Percentiles rank a stretch among this genome's conserved stretches.
Evolutionary conservation across 2,797 vertebrate species (phyloP).

Genomic region (Bryconaethiops microstoma): DNA sequence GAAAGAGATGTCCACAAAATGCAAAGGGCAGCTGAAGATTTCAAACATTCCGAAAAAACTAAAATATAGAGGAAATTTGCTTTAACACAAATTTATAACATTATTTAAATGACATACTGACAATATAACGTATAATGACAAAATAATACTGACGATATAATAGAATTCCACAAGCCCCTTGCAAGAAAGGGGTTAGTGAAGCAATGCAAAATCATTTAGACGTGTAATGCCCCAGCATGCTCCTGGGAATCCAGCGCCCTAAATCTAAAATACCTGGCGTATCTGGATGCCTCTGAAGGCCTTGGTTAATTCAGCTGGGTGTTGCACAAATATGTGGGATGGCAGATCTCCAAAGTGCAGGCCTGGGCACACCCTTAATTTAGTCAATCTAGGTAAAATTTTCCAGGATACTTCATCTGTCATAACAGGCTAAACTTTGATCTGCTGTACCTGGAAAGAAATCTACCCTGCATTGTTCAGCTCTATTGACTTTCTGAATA

Average conservation of each 20-base stretch:
- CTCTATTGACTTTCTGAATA: too few species aligned
- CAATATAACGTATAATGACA: too few species aligned
- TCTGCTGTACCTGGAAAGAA: neutral
- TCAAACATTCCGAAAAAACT: too few species aligned
- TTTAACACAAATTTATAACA: too few species aligned
- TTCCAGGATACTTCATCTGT: constrained; percentile 2
- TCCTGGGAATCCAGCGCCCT: neutral
- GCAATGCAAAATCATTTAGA: neutral
- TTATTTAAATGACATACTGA: too few species aligned
- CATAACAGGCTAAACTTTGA: neutral
- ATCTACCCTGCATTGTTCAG: neutral
- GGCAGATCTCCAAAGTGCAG: neutral
- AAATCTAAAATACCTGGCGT: neutral
- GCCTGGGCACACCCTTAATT: constrained; percentile 1
- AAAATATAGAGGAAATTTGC: too few species aligned
- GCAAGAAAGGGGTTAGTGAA: too few species aligned
- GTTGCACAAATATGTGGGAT: neutral
- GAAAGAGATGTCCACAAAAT: too few species aligned
- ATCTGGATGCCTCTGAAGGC: neutral
- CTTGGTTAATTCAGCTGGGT: neutral
- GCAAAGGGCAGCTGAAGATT: too few species aligned
- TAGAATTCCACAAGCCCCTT: too few species aligned
- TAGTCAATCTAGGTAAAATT: neutral
- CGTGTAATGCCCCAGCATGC: neutral
- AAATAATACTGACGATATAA: too few species aligned